Evolutionary conservation across 2,113 vertebrate genomes (phyloP).

Genomic region (Ramphastos sulfuratus): DNA sequence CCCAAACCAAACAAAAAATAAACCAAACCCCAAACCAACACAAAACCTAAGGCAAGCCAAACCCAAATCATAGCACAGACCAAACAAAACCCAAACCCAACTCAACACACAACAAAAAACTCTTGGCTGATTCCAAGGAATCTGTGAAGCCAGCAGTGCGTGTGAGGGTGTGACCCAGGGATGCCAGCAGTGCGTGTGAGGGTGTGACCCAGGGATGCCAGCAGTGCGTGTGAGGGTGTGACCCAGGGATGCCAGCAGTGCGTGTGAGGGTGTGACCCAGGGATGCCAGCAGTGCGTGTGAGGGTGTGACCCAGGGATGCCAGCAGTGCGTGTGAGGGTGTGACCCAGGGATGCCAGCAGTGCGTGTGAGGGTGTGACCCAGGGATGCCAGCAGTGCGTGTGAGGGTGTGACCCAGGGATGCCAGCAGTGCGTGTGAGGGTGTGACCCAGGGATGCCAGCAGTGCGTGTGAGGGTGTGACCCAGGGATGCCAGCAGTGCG

Average conservation of each 20-base stretch:
- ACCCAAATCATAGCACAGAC: no score
- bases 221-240: background rate
- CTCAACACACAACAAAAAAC: background rate
- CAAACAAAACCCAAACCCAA: no score
- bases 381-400: no score
- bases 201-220: background rate
- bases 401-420: background rate
- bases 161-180: no score
- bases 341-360: background rate
- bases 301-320: background rate
- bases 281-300: background rate
- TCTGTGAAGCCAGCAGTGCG: background rate
- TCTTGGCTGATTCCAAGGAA: background rate
- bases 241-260: background rate
- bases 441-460: background rate
- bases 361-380: background rate
- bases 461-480: background rate
- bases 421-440: no score
- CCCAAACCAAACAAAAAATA: no score
- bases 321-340: no score
- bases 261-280: no score
- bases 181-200: background rate
- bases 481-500: no score
- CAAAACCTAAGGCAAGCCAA: no score
- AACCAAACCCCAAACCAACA: no score